phyloP scores from a whole-genome alignment of 1,140 invertebrate species.

The Danaus melanippus region DNA sequence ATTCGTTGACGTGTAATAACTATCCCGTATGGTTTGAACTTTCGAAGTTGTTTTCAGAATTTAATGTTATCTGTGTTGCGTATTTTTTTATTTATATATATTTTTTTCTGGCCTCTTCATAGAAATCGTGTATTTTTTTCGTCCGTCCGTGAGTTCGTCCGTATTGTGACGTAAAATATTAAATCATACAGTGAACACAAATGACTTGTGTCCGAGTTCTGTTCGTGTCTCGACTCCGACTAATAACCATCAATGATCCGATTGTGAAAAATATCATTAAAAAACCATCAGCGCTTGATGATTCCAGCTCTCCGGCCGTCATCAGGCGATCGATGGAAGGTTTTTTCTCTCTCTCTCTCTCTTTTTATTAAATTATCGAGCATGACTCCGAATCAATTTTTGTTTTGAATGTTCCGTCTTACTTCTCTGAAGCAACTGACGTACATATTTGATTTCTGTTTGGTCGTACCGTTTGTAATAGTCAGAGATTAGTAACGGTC shows the following conservation, averaged over 20 bases:
- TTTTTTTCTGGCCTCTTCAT: too few relatives aligned
- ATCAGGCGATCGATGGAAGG: constrained; percentile 57
- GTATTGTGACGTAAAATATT: too few relatives aligned
- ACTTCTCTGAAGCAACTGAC: not conserved
- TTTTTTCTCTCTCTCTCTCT: constrained; percentile 40
- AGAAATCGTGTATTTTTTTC: constrained; percentile 8
- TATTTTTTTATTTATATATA: too few relatives aligned
- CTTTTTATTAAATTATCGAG: constrained; percentile 62
- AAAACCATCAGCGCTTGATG: constrained; percentile 68
- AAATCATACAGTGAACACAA: too few relatives aligned
- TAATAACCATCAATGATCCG: constrained; percentile 69
- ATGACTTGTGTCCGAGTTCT: constrained; percentile 6
- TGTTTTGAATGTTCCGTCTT: not conserved
- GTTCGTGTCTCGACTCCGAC: constrained; percentile 54
- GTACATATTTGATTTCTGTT: constrained; percentile 1
- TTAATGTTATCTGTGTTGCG: too few relatives aligned
- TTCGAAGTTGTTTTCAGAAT: too few relatives aligned
- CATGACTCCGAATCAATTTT: constrained; percentile 13
- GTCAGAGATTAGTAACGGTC: constrained; percentile 29
- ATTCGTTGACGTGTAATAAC: too few relatives aligned
- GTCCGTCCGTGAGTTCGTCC: constrained; percentile 8
- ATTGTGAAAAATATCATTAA: constrained; percentile 72
- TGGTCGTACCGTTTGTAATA: constrained; percentile 5
- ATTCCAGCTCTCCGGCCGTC: constrained; percentile 51
- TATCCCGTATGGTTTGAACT: too few relatives aligned